Conservation (phyloP, 2,797 vertebrate genomes). For the Takifugu ocellatus region DNA sequence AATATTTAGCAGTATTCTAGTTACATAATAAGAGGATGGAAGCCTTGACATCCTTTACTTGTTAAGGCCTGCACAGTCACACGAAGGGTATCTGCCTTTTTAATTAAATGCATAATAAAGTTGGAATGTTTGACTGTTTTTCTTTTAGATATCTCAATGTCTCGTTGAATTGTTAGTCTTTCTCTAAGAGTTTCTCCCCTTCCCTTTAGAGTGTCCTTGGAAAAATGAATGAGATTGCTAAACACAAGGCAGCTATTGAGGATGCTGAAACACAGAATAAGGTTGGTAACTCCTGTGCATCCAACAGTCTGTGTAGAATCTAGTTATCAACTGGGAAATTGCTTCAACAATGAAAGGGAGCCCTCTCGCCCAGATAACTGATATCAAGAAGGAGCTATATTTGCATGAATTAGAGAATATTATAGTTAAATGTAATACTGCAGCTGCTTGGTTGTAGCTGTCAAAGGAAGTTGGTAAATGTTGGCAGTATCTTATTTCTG, state of each 20-base stretch:
- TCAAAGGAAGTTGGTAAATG: too few relatives aligned
- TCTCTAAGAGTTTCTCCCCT: constrained; percentile 6
- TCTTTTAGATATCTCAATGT: background rate
- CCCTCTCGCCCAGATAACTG: background rate
- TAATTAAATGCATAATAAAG: too few relatives aligned
- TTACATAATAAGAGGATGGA: too few relatives aligned
- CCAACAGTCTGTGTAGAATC: background rate
- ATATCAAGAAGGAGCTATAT: too few relatives aligned
- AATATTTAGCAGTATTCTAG: too few relatives aligned
- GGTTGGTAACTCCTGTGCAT: constrained; percentile 63
- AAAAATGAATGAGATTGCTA: constrained; percentile 94
- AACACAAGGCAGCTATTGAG: constrained; percentile 88
- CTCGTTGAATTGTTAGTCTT: background rate
- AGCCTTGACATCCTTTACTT: too few relatives aligned
- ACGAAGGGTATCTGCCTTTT: too few relatives aligned
- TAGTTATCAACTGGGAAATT: background rate
- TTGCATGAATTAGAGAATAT: too few relatives aligned
- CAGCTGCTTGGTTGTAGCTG: too few relatives aligned
- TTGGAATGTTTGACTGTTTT: background rate
- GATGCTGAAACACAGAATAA: constrained; percentile 92
- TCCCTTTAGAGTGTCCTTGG: constrained; percentile 85
- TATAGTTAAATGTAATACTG: too few relatives aligned
- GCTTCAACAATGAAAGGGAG: background rate
- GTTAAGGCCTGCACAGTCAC: too few relatives aligned
- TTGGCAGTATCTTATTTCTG: too few relatives aligned